These are phyloP conservation scores for Leptodactylus fallax DNA, from an alignment of 2,797 vertebrate species.

Conservation along the genomic window DNA sequence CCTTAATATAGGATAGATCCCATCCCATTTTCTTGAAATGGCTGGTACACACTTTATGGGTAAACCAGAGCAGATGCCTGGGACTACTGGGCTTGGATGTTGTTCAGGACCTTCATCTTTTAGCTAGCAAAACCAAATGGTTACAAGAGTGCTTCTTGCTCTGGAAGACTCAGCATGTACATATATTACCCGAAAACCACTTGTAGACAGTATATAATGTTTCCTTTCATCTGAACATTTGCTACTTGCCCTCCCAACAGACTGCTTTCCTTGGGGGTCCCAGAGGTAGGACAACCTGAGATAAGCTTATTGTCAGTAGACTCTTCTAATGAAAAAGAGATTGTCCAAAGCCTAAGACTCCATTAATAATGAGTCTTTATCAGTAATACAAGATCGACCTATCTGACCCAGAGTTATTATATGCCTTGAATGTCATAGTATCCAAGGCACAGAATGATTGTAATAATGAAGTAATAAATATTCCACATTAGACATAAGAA, in stretches of 20 bases:
- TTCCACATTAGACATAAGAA: conserved; percentile 11
- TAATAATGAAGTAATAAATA: conserved; percentile 14
- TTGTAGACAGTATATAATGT: too few species aligned
- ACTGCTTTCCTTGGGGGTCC: too few species aligned
- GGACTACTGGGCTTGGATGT: not conserved
- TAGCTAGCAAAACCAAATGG: not conserved
- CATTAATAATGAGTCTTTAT: not conserved
- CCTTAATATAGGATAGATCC: not conserved
- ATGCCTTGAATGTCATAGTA: not conserved
- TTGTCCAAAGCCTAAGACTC: too few species aligned
- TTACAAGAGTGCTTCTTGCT: too few species aligned
- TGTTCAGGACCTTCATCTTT: not conserved
- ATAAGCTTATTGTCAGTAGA: not conserved
- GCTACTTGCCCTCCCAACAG: too few species aligned
- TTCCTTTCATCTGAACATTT: too few species aligned
- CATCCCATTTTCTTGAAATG: not conserved
- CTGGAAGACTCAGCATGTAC: not conserved
- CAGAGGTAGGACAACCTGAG: not conserved
- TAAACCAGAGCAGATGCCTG: not conserved
- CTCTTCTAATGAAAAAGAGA: not conserved
- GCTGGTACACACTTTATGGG: not conserved
- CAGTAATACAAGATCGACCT: not conserved
- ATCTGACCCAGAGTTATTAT: not conserved
- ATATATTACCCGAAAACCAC: not conserved
- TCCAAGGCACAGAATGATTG: not conserved